These are phyloP conservation scores for Echinops telfairi DNA, from an alignment of 2,113 vertebrate species.

Conservation along the genomic window DNA sequence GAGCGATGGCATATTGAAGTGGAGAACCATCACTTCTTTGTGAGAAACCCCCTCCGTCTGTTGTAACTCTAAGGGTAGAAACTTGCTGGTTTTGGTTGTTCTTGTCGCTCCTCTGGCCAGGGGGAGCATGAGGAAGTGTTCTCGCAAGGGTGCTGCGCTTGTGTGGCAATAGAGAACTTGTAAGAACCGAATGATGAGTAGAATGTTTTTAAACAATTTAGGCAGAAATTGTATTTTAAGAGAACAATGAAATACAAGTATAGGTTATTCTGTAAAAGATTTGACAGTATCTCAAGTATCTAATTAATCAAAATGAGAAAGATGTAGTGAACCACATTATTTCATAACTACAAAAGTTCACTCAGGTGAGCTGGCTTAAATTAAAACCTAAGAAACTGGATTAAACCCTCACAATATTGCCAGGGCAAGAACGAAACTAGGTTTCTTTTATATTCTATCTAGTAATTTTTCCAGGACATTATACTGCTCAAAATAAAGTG, in stretches of 20 bases:
- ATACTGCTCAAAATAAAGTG: neutral
- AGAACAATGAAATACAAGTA: slow-evolving; percentile 34
- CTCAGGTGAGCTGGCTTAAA: neutral
- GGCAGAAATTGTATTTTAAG: slow-evolving; percentile 57
- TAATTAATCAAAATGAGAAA: slow-evolving; percentile 61
- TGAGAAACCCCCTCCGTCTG: neutral
- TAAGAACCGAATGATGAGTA: slow-evolving; percentile 31
- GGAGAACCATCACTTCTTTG: neutral
- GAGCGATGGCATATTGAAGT: neutral
- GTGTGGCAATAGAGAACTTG: neutral
- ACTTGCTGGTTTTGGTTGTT: neutral
- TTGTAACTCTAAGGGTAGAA: neutral
- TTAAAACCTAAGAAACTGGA: slow-evolving; percentile 5
- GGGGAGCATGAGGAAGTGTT: neutral
- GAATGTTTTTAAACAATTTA: slow-evolving; percentile 47
- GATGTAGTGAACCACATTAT: neutral
- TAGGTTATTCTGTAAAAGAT: slow-evolving; percentile 44
- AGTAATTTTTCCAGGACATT: neutral
- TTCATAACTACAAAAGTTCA: neutral
- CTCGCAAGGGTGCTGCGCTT: neutral
- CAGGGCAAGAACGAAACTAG: slow-evolving; percentile 3
- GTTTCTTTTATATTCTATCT: slow-evolving; percentile 8
- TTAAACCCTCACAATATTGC: slow-evolving; percentile 33
- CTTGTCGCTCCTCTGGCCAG: neutral
- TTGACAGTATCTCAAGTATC: slow-evolving; percentile 19